A percentile compares a stretch with the other conserved stretches of the same genome.
Conservation (phyloP, 2,113 vertebrate genomes). For the Condylura cristata region DNA sequence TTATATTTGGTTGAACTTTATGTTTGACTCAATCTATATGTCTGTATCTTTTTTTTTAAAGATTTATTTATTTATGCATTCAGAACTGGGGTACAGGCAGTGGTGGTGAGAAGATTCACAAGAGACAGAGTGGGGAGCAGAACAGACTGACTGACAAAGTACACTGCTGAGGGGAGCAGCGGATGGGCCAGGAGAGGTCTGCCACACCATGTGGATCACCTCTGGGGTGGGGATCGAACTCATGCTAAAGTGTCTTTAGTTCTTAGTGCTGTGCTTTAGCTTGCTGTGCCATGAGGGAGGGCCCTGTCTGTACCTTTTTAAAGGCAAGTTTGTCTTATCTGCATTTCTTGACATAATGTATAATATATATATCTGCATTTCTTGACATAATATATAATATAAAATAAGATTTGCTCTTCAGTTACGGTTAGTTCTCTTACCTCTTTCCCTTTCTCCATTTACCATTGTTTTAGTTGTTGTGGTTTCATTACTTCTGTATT, state of each 20-base stretch:
- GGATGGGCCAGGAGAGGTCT: too few species aligned
- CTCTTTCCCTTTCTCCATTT: background rate
- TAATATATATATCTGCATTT: background rate
- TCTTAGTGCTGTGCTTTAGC: too few species aligned
- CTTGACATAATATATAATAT: background rate
- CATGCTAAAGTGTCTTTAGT: too few species aligned
- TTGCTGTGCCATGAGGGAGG: too few species aligned
- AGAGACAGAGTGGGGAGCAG: too few species aligned
- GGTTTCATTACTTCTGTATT: background rate
- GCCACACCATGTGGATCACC: too few species aligned
- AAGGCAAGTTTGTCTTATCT: background rate
- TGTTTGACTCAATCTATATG: background rate
- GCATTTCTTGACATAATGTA: background rate
- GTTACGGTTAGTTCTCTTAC: background rate
- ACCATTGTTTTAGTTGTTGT: slow-evolving; percentile 27
- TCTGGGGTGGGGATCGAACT: too few species aligned
- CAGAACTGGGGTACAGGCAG: too few species aligned
- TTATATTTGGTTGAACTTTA: background rate
- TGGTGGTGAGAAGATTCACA: too few species aligned
- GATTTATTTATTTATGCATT: background rate
- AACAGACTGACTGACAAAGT: too few species aligned
- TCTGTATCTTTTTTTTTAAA: background rate
- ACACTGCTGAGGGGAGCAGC: too few species aligned
- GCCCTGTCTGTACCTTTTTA: background rate
- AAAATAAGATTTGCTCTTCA: background rate